Conservation (phyloP, 2,888 invertebrate genomes). For the Platynereis dumerilii region DNA sequence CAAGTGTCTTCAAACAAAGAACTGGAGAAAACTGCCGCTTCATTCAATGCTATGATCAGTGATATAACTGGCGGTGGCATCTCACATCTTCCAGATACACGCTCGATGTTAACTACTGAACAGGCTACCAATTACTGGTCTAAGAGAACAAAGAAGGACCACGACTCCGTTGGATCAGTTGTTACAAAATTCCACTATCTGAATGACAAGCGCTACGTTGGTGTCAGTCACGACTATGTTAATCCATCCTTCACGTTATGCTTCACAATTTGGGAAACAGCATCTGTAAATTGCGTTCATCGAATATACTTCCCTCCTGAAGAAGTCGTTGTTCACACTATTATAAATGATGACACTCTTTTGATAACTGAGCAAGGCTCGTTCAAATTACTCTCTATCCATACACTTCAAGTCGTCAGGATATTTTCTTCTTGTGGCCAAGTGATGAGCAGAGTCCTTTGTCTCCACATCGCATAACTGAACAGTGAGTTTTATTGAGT, state of each 20-base stretch:
- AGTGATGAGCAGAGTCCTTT: too few species aligned
- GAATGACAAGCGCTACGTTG: constrained; percentile 21
- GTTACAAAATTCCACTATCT: constrained; percentile 13
- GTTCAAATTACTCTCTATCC: constrained; percentile 13
- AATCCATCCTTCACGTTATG: neutral
- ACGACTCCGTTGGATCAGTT: neutral
- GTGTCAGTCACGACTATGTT: constrained; percentile 20
- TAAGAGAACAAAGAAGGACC: neutral
- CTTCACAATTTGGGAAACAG: constrained; percentile 31
- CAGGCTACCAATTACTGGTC: constrained; percentile 33
- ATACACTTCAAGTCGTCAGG: neutral
- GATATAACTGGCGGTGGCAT: constrained; percentile 1
- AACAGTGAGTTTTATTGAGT: neutral
- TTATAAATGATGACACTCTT: constrained; percentile 6
- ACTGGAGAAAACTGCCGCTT: neutral
- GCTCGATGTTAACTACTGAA: constrained; percentile 20
- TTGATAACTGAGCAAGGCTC: constrained; percentile 9
- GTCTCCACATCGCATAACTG: too few species aligned
- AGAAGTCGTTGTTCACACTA: constrained; percentile 7
- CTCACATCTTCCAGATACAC: neutral
- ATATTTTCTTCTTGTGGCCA: neutral
- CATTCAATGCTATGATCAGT: constrained; percentile 17
- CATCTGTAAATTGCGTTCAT: constrained; percentile 23
- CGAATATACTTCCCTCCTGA: constrained; percentile 26
- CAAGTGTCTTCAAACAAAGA: constrained; percentile 17